Evolutionary conservation across 2,113 vertebrate species (phyloP).

Genomic region (Callochromis pleurospilus): DNA sequence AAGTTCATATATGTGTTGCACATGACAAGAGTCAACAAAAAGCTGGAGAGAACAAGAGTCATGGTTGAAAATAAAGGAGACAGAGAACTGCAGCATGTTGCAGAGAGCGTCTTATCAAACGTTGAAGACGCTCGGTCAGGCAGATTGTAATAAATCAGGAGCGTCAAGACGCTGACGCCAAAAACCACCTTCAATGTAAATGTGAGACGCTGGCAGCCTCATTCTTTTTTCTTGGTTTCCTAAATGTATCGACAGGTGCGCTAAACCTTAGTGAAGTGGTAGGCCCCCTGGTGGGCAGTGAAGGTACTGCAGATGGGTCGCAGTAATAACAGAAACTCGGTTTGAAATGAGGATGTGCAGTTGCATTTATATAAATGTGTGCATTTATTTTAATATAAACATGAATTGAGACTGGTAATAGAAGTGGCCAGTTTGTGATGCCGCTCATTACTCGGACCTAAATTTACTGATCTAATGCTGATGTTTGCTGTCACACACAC

Average conservation of each 20-base stretch:
- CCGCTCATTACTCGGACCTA: fast-evolving
- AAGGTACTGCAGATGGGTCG: neutral
- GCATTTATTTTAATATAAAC: neutral
- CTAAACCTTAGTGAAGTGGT: neutral
- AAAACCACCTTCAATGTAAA: neutral
- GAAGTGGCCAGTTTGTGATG: neutral
- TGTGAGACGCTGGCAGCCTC: neutral
- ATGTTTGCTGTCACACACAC: neutral
- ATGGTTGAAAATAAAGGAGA: neutral
- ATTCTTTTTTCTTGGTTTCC: neutral
- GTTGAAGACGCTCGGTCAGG: fast-evolving
- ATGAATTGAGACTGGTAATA: neutral
- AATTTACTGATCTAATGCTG: neutral
- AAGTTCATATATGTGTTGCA: neutral
- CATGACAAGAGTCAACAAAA: too few relatives aligned
- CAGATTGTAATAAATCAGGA: neutral
- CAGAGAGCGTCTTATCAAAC: neutral
- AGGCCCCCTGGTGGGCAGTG: fast-evolving
- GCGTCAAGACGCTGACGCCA: fast-evolving
- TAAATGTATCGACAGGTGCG: neutral
- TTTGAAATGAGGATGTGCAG: neutral
- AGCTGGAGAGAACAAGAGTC: neutral
- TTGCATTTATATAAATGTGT: neutral
- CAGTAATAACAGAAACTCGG: neutral
- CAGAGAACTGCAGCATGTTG: neutral